Conservation (phyloP, 1,140 invertebrate genomes). For the Calycopis cecrops region DNA sequence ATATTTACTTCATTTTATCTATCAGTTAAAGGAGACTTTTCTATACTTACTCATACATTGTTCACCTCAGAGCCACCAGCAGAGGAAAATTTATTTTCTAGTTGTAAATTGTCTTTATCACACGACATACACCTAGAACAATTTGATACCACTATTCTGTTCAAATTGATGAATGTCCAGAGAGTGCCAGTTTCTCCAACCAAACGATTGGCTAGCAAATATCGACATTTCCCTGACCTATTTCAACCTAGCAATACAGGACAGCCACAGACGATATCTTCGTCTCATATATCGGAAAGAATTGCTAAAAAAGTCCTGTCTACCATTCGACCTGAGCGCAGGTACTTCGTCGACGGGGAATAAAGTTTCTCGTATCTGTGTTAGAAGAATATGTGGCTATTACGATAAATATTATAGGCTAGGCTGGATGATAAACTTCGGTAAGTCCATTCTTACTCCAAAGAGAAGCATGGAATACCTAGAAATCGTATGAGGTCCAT, state of each 20-base stretch:
- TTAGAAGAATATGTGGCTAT: background rate
- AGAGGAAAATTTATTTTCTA: too few species aligned
- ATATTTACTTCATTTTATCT: too few species aligned
- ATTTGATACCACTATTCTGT: background rate
- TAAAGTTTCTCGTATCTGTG: conserved; percentile 13
- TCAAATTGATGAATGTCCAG: background rate
- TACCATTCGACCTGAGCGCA: conserved; percentile 19
- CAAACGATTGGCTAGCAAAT: conserved; percentile 2
- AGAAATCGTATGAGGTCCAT: conserved; percentile 1
- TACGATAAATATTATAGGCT: background rate
- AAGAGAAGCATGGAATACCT: background rate
- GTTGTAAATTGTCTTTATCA: too few species aligned
- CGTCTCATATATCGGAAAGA: background rate
- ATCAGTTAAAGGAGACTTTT: too few species aligned
- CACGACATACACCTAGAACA: background rate
- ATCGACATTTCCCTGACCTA: background rate
- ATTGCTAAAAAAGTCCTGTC: conserved; percentile 8
- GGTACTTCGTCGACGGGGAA: conserved; percentile 12
- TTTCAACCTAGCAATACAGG: background rate
- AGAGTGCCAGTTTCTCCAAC: conserved; percentile 10
- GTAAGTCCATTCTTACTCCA: background rate
- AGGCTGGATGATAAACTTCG: conserved; percentile 2
- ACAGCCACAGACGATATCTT: conserved; percentile 3
- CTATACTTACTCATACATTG: too few species aligned
- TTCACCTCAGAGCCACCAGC: too few species aligned